phyloP scores from a whole-genome alignment of 2,888 invertebrate genomes.

The Sphaerophoria taeniata region DNA sequence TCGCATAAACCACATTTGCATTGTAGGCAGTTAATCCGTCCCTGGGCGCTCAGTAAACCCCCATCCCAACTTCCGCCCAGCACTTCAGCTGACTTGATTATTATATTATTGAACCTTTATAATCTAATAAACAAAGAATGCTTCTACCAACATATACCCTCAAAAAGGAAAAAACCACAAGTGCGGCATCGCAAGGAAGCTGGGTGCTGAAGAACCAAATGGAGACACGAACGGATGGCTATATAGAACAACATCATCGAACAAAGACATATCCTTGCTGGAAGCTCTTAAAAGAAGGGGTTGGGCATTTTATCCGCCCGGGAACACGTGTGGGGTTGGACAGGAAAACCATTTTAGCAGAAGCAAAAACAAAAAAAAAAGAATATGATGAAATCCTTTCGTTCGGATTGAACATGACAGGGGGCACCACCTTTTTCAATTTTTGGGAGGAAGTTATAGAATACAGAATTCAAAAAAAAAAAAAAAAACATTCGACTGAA shows the following conservation, averaged over 20 bases:
- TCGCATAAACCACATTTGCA: too few species aligned
- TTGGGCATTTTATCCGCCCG: neutral
- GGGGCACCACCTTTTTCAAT: constrained; percentile 25
- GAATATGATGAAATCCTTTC: constrained; percentile 1
- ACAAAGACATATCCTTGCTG: constrained; percentile 59
- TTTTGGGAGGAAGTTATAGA: constrained; percentile 21
- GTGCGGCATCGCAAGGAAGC: constrained; percentile 9
- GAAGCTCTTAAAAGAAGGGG: neutral
- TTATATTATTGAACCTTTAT: constrained; percentile 65
- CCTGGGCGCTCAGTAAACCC: neutral
- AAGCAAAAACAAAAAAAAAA: neutral
- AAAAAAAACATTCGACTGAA: neutral
- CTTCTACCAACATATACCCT: constrained; percentile 44
- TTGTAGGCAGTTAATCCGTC: neutral
- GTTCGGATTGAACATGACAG: constrained; percentile 19
- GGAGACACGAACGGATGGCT: constrained; percentile 21
- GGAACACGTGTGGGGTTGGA: constrained; percentile 5
- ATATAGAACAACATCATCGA: constrained; percentile 45
- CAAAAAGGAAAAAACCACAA: constrained; percentile 18
- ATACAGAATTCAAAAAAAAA: neutral
- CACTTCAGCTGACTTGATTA: constrained; percentile 64
- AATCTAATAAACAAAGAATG: constrained; percentile 59
- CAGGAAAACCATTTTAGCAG: neutral
- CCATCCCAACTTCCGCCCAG: neutral
- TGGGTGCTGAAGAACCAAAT: constrained; percentile 3